Conservation (phyloP, 2,113 vertebrate genomes). For the Sebastes schlegelii region DNA sequence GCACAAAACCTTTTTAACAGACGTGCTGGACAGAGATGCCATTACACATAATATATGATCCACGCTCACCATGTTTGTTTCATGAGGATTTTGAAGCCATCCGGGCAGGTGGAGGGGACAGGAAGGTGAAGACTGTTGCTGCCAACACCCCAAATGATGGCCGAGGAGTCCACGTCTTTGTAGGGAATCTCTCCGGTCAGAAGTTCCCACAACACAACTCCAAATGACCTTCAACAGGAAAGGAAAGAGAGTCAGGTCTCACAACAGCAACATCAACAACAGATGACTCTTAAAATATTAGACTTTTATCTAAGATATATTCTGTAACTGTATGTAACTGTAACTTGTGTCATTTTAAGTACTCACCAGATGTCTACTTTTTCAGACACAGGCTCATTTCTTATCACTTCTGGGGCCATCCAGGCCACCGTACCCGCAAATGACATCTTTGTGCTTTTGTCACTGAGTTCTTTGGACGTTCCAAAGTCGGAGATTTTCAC, state of each 20-base stretch:
- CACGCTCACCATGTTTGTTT: conserved; percentile 95
- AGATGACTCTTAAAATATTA: neutral
- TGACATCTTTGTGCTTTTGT: conserved; percentile 99
- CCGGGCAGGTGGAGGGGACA: conserved; percentile 97
- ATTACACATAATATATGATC: neutral
- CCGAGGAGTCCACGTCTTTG: conserved; percentile 98
- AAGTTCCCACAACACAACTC: conserved; percentile 97
- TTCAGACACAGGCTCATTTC: conserved; percentile 97
- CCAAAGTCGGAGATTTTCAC: conserved; percentile 99
- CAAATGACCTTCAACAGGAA: conserved; percentile 90
- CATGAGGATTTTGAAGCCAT: conserved; percentile 99
- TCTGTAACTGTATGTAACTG: neutral
- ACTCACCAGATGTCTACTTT: conserved; percentile 99
- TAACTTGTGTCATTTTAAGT: neutral
- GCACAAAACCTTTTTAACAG: neutral
- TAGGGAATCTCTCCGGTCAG: conserved; percentile 98
- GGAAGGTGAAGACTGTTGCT: conserved; percentile 99
- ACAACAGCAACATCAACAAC: conserved; percentile 1
- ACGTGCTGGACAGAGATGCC: neutral
- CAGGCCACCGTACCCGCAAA: conserved; percentile 98
- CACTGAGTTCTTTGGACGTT: conserved; percentile 98
- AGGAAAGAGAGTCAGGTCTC: neutral
- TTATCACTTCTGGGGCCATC: conserved; percentile 99
- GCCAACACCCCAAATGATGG: conserved; percentile 99
- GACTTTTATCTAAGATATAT: neutral